Percentiles rank a stretch among this genome's conserved stretches.
These are phyloP conservation scores for Synergus japonicus DNA, from an alignment of 2,888 invertebrate genomes.

Conservation along the genomic window DNA sequence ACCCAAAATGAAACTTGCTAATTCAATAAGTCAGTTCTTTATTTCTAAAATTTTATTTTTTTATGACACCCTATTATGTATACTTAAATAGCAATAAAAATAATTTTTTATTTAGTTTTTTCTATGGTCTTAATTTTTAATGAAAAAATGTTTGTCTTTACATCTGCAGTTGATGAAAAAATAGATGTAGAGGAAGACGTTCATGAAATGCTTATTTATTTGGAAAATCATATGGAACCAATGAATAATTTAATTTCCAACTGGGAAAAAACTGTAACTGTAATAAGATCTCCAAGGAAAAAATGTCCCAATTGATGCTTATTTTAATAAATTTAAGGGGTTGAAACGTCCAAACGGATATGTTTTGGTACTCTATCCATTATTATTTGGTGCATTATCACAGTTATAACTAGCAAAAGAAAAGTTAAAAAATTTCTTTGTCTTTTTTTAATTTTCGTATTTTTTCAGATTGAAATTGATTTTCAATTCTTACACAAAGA, in stretches of 20 bases:
- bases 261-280: not conserved
- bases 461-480: slow-evolving; percentile 18
- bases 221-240: not conserved
- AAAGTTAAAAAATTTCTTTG: not conserved
- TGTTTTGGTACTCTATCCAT: not conserved
- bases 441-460: not conserved
- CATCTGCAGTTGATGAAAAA: not conserved
- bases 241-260: not conserved
- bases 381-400: not conserved
- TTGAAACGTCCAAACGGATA: slow-evolving; percentile 7
- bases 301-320: not conserved
- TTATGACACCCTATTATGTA: too few relatives aligned
- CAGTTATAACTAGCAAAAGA: not conserved
- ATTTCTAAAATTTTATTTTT: too few relatives aligned
- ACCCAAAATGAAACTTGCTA: too few relatives aligned
- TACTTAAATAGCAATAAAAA: too few relatives aligned
- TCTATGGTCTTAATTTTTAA: too few relatives aligned
- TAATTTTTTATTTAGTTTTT: too few relatives aligned
- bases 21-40: too few relatives aligned
- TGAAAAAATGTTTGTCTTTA: not conserved
- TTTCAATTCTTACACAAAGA: too few relatives aligned
- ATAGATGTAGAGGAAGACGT: not conserved
- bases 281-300: not conserved
- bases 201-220: not conserved
- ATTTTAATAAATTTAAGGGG: not conserved